phyloP scores from a whole-genome alignment of 1,140 invertebrate genomes.

The Chironomus striatipennis region DNA sequence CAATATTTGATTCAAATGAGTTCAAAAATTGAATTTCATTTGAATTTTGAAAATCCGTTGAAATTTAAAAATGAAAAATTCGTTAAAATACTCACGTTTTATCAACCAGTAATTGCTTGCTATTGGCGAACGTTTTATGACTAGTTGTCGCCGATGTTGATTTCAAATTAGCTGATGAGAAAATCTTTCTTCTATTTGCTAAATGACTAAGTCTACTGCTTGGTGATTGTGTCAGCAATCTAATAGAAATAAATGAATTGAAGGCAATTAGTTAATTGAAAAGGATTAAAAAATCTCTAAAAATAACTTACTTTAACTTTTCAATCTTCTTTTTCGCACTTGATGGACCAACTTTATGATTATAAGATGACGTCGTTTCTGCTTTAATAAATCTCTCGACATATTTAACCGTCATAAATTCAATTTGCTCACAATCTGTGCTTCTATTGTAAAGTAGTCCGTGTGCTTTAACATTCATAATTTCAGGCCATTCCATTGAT shows the following conservation, averaged over 20 bases:
- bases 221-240: slow-evolving; percentile 48
- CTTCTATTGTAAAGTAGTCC: slow-evolving; percentile 53
- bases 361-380: slow-evolving; percentile 52
- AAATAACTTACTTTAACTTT: slow-evolving; percentile 36
- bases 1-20: no score
- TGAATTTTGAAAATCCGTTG: no score
- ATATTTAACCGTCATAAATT: slow-evolving; percentile 48
- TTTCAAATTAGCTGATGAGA: slow-evolving; percentile 45
- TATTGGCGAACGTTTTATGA: slow-evolving; percentile 33
- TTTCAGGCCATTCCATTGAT: slow-evolving; percentile 42
- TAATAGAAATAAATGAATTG: slow-evolving; percentile 27
- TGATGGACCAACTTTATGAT: slow-evolving; percentile 42
- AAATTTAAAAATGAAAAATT: not conserved
- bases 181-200: slow-evolving; percentile 49
- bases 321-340: slow-evolving; percentile 47
- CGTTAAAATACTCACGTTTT: slow-evolving; percentile 32
- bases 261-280: not conserved
- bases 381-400: slow-evolving; percentile 49
- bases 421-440: slow-evolving; percentile 50
- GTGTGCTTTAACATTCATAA: slow-evolving; percentile 46
- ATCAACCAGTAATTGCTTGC: slow-evolving; percentile 36
- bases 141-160: slow-evolving; percentile 29
- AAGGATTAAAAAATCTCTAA: not conserved
- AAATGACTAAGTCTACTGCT: slow-evolving; percentile 55
- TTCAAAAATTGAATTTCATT: no score